Conservation (phyloP, 2,113 vertebrate species). For the Fregetta grallaria region DNA sequence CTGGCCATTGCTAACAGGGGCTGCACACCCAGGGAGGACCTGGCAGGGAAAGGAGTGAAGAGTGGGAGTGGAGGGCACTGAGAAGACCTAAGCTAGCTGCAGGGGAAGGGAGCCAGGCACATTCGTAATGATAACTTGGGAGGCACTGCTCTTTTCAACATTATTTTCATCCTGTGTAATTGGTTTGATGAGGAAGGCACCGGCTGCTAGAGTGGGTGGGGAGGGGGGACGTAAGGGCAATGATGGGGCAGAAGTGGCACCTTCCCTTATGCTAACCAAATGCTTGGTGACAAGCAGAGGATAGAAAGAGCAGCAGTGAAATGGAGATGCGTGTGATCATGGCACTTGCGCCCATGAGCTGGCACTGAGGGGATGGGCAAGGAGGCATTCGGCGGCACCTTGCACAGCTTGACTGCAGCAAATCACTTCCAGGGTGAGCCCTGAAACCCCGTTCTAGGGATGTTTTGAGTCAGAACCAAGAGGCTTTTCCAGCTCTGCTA, state of each 20-base stretch:
- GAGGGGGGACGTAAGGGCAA: not conserved
- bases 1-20: not conserved
- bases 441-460: not conserved
- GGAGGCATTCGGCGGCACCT: not conserved
- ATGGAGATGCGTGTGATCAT: rapidly evolving
- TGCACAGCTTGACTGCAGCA: not conserved
- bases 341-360: not conserved
- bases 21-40: not conserved
- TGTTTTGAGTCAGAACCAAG: not conserved
- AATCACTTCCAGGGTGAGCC: not conserved
- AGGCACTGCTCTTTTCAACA: not conserved
- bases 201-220: not conserved
- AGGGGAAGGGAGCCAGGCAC: not conserved
- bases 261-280: not conserved
- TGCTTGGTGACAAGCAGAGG: not conserved
- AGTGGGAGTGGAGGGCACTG: not conserved
- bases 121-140: not conserved
- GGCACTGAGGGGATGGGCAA: not conserved
- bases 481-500: not conserved
- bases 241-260: not conserved
- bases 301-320: not conserved
- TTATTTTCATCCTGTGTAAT: not conserved
- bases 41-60: rapidly evolving
- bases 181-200: not conserved
- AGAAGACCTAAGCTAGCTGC: not conserved